phyloP scores from a whole-genome alignment of 2,113 vertebrate genomes.

The Verasper variegatus region DNA sequence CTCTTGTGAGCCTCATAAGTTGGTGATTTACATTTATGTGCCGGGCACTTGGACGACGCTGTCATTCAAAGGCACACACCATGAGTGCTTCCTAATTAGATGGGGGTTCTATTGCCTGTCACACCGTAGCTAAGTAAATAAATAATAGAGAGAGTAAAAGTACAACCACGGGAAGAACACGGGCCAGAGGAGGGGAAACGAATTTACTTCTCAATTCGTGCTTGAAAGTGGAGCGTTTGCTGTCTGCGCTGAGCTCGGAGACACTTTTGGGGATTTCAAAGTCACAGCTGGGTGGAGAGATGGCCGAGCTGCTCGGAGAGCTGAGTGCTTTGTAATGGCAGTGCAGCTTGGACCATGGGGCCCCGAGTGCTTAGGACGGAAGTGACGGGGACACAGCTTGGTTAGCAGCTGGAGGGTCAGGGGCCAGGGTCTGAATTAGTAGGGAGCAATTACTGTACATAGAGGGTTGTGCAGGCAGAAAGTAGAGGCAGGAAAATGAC shows the following conservation, averaged over 20 bases:
- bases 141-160: not conserved
- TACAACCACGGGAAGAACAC: not conserved
- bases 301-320: conserved; percentile 15
- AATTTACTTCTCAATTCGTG: conserved; percentile 7
- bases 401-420: conserved; percentile 36
- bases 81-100: conserved; percentile 19
- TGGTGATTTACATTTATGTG: conserved; percentile 25
- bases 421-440: conserved; percentile 29
- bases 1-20: not conserved
- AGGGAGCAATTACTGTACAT: conserved; percentile 21
- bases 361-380: conserved; percentile 9
- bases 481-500: not conserved
- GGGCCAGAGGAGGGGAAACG: not conserved
- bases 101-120: not conserved
- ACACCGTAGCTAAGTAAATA: not conserved
- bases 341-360: conserved; percentile 7
- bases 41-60: conserved; percentile 12
- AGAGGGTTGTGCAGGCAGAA: not conserved
- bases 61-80: conserved; percentile 5
- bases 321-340: conserved; percentile 33
- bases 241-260: conserved; percentile 1
- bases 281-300: conserved; percentile 33
- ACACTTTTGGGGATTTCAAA: conserved; percentile 38
- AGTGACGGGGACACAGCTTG: conserved; percentile 28
- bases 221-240: conserved; percentile 9